These are phyloP conservation scores for Larimichthys crocea DNA, from an alignment of 2,113 vertebrate species.

Conservation along the genomic window DNA sequence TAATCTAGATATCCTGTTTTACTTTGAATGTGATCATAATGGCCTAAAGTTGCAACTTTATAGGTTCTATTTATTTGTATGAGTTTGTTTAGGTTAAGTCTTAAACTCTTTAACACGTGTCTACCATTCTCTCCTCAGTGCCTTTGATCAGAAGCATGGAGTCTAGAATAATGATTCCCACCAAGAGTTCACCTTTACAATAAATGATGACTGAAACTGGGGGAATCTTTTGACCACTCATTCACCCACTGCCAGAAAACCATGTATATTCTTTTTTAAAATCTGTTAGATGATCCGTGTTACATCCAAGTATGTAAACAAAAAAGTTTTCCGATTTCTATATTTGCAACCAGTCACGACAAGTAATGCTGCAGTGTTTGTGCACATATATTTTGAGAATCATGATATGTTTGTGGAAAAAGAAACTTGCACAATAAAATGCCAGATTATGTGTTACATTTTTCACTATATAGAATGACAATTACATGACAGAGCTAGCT, in stretches of 20 bases:
- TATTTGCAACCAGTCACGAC: conserved; percentile 2
- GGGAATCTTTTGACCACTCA: background rate
- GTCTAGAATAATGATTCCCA: conserved; percentile 96
- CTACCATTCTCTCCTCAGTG: conserved; percentile 81
- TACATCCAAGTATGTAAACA: background rate
- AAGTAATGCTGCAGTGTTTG: background rate
- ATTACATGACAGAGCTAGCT: background rate
- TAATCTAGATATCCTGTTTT: background rate
- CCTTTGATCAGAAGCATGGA: conserved; percentile 95
- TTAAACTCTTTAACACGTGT: conserved; percentile 6
- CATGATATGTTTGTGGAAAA: background rate
- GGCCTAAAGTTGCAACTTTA: background rate
- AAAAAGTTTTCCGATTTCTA: background rate
- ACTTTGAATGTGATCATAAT: background rate
- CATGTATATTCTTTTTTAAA: background rate
- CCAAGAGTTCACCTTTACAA: conserved; percentile 92
- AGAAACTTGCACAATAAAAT: background rate
- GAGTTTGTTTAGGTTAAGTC: background rate
- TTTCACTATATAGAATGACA: background rate
- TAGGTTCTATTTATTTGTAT: background rate
- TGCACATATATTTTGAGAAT: background rate
- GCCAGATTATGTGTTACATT: background rate
- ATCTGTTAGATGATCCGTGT: conserved; percentile 26
- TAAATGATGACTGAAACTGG: conserved; percentile 58
- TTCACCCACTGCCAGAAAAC: background rate